These are phyloP conservation scores for Hypomesus transpacificus DNA, from an alignment of 2,113 vertebrate genomes.

Conservation along the genomic window DNA sequence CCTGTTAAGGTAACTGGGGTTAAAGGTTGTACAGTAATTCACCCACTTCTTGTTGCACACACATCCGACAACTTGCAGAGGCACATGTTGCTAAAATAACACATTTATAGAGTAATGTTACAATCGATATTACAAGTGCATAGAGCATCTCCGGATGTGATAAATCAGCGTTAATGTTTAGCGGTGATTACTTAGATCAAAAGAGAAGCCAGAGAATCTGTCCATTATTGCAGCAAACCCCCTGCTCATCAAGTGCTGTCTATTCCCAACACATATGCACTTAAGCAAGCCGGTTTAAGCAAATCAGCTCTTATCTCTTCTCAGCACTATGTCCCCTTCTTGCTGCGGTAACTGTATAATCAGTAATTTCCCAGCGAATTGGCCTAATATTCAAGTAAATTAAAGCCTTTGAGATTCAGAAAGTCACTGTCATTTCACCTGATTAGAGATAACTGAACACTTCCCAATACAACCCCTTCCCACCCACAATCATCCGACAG, in stretches of 20 bases:
- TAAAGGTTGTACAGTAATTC: too few relatives aligned
- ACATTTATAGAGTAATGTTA: too few relatives aligned
- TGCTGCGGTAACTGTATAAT: slow-evolving; percentile 2
- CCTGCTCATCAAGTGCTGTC: not conserved
- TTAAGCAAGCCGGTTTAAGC: not conserved
- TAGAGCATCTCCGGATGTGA: too few relatives aligned
- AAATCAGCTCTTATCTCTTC: not conserved
- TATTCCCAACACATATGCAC: not conserved
- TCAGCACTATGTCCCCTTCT: not conserved
- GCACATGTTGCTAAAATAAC: too few relatives aligned
- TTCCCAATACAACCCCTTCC: slow-evolving; percentile 24
- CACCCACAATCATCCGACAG: not conserved
- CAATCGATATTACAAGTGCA: too few relatives aligned
- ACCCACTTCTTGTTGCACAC: too few relatives aligned
- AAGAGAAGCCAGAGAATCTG: too few relatives aligned
- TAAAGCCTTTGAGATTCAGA: slow-evolving; percentile 27
- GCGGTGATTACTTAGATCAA: too few relatives aligned
- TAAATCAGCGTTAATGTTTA: too few relatives aligned
- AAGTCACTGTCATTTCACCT: slow-evolving; percentile 43
- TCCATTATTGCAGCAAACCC: not conserved
- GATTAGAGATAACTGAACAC: slow-evolving; percentile 31
- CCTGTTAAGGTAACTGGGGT: too few relatives aligned
- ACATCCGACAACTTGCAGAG: too few relatives aligned
- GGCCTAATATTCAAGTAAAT: slow-evolving; percentile 9
- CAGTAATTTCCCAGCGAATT: not conserved